A percentile compares a stretch with the other conserved stretches of the same genome.
These are phyloP conservation scores for Acanthosoma haemorrhoidale DNA, from an alignment of 2,888 invertebrate species.

Conservation along the genomic window DNA sequence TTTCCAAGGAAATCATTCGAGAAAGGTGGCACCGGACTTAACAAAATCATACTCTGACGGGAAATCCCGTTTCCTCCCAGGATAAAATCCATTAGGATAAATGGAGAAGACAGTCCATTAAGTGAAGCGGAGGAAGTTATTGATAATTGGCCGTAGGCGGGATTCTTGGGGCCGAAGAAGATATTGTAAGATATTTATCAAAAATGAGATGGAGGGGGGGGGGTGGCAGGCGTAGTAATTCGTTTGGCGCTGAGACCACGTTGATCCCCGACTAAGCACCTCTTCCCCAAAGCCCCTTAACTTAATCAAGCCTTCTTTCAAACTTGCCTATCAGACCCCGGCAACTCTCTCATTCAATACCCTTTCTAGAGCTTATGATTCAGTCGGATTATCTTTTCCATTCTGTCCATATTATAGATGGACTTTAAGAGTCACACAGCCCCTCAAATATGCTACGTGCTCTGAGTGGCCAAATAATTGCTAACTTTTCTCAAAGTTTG, in stretches of 20 bases:
- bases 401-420: too few relatives aligned
- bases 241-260: neutral
- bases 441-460: too few relatives aligned
- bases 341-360: neutral
- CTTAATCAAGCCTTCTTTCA: constrained; percentile 9
- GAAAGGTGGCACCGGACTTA: neutral
- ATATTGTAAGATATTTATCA: neutral
- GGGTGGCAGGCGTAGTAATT: neutral
- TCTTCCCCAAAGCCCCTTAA: neutral
- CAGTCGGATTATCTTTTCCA: neutral
- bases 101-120: neutral
- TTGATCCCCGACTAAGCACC: neutral
- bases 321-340: neutral
- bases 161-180: neutral
- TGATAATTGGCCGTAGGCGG: neutral
- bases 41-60: neutral
- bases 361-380: neutral
- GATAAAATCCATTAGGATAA: neutral
- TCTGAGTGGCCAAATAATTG: too few relatives aligned
- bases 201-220: neutral
- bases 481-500: too few relatives aligned
- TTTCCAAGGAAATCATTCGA: too few relatives aligned
- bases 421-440: too few relatives aligned
- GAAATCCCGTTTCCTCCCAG: neutral
- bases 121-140: neutral